phyloP scores from a whole-genome alignment of 2,888 invertebrate species.

The Spisula subtruncata region DNA sequence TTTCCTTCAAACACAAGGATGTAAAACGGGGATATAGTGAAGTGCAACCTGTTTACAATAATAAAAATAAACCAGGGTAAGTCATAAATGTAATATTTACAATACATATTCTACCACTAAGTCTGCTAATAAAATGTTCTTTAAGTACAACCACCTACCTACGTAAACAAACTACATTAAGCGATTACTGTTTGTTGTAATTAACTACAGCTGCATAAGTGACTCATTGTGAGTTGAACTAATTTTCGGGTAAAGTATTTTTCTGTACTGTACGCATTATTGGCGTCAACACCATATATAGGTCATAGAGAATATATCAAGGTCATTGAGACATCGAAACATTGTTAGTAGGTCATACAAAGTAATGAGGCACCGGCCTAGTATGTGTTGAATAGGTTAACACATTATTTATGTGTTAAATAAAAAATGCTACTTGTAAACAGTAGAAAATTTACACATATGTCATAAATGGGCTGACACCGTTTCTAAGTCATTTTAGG shows the following conservation, averaged over 20 bases:
- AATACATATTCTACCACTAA: neutral
- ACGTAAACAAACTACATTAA: neutral
- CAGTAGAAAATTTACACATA: too few relatives aligned
- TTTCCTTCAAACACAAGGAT: neutral
- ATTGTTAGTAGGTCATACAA: too few relatives aligned
- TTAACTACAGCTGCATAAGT: neutral
- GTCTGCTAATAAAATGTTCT: neutral
- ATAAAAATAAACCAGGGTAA: neutral
- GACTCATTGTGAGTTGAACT: neutral
- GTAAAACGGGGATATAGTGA: neutral
- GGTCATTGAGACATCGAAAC: too few relatives aligned
- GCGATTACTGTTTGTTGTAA: neutral
- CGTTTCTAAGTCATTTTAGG: too few relatives aligned
- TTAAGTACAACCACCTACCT: neutral
- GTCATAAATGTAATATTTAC: slow-evolving; percentile 3
- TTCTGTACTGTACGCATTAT: neutral
- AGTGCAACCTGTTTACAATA: slow-evolving; percentile 3
- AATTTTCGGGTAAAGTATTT: too few relatives aligned
- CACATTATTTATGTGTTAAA: too few relatives aligned
- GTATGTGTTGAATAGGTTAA: too few relatives aligned
- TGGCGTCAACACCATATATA: neutral
- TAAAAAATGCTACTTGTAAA: too few relatives aligned
- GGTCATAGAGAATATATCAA: neutral
- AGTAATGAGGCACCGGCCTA: too few relatives aligned
- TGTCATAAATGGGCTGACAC: too few relatives aligned